Base-by-base conservation (phyloP, 2,888 invertebrate genomes). In the Netelia inedita region DNA sequence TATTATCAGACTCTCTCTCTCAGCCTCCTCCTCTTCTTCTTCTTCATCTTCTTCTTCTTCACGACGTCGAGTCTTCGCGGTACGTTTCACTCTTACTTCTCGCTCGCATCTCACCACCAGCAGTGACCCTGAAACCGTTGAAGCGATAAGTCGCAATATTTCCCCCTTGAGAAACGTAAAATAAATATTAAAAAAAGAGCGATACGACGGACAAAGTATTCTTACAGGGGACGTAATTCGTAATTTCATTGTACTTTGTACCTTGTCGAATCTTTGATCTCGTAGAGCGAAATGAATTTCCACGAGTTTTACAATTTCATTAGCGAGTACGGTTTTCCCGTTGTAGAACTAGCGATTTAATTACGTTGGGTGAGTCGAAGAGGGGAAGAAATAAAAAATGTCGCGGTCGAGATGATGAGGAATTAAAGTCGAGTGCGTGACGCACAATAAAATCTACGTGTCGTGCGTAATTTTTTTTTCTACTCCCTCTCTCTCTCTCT, bases 401-500 rank as follows among this genome's bases (percentile, higher is more conserved):
- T 46, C 14, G 63, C 23, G 41, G 46, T 68, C 43, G 71, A 61
- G 53, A 76, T 76, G 61, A 69, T 57, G 76, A 72, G 21, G 65
- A 66, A 72, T 55, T 73, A 59, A 69, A 75, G 68, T 81, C 74
- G 23, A 69, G 57, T 21, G 72, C 66, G 72, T 82, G 76, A 82
- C 82, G 82, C 82, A 82, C 76, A 72, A 78, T 82, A 50, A 57
- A 35, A 50, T 65, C 41, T 69, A 69, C 74, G 69, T 69, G 61
- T 74, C 57, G 19, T 75, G 57, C 50, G 61, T 61, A 46, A 63
- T 43, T 28, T 28, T 14, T 35, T 53, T 65, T 55, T 19, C 10
- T 19, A n/a, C n/a, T n/a, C n/a, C n/a, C 9, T n/a, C 35, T 63
- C 65, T 23, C 57, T 72, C 35, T 41, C 8, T 71, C 28, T 69